Base-by-base conservation (phyloP, 2,888 invertebrate species). In the Hipparchia semele region DNA sequence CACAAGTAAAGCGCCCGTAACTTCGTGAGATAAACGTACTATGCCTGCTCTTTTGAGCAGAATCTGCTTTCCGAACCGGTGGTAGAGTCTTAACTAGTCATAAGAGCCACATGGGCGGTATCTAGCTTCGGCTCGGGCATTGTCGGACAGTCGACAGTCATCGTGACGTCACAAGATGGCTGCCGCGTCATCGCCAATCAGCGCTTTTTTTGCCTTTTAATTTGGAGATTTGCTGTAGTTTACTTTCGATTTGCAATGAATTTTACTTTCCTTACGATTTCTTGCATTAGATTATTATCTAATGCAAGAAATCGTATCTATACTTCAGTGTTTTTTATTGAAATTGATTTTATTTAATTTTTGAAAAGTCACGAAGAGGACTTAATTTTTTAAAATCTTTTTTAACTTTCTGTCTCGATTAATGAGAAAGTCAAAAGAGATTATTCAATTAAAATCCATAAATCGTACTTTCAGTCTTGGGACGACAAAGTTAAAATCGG, bases 141-240 rank as follows among this genome's bases (percentile, higher is more conserved):
- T 53, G 13, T 66, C 12, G 33, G 51, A 33, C 51, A 54, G 53
- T 7, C 65, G 65, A 10, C 46, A 65, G 78, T 81, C 81, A 82
- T 75, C 71, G 71, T 81, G 82, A 82, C 82, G 79, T 73, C 77
- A 80, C 79, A 80, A 81, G 71, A 82, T 81, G 82, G 81, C 80
- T 53, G 78, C 78, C 75, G 74, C 72, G 80, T 82, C 81, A 81
- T 81, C 77, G 65, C 71, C 73, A 58, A 74, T 81, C 81, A 81
- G 82, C 82, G 73, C 59, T 80, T 82, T 79, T 46, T 58, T 12
- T 12, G 5, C 23, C 59, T 60, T 68, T 49, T 68, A 58, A 59
- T 58, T 68, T 54, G 56, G 9, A 58, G 23, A 58, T 68, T 68
- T 13, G 13, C 68, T 45, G 13, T n/a, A 68, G 13, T 60, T 59